These are phyloP conservation scores for Probaryconus sp. DNA, from an alignment of 1,140 invertebrate species.

Conservation along the genomic window DNA sequence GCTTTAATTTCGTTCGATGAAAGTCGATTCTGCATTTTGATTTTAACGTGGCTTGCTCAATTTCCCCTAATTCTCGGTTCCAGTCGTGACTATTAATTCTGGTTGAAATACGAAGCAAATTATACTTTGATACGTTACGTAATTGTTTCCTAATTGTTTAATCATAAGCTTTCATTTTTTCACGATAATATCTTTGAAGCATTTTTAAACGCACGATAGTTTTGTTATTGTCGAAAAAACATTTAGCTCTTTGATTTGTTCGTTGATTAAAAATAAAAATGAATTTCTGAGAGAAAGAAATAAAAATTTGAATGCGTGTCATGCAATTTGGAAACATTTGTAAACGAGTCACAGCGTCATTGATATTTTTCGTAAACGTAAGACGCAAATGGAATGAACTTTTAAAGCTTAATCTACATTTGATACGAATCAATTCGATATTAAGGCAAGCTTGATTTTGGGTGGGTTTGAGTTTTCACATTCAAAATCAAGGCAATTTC, in stretches of 20 bases:
- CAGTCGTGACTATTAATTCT: slow-evolving; percentile 38
- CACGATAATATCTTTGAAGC: slow-evolving; percentile 14
- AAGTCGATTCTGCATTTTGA: slow-evolving; percentile 7
- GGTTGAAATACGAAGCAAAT: slow-evolving; percentile 34
- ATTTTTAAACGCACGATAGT: slow-evolving; percentile 10
- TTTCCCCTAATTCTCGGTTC: slow-evolving; percentile 32
- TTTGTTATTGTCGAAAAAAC: too few species aligned
- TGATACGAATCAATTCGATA: slow-evolving; percentile 12
- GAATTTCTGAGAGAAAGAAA: too few species aligned
- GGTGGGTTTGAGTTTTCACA: slow-evolving; percentile 10
- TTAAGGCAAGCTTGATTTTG: not conserved
- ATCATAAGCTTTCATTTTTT: slow-evolving; percentile 16
- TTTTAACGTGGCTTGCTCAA: slow-evolving; percentile 6
- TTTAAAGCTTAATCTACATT: too few species aligned
- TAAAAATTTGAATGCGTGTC: too few species aligned
- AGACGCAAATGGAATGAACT: too few species aligned
- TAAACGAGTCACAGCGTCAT: too few species aligned
- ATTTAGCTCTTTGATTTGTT: not conserved
- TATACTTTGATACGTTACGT: slow-evolving; percentile 31
- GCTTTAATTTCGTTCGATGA: too few species aligned
- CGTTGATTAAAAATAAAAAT: too few species aligned
- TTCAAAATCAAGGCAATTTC: slow-evolving; percentile 18
- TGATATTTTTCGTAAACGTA: too few species aligned
- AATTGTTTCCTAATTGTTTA: slow-evolving; percentile 54
- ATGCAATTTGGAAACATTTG: too few species aligned